Percentiles rank a stretch among this genome's conserved stretches.
These are phyloP conservation scores for Cololabis saira DNA, from an alignment of 2,113 vertebrate species.

Conservation along the genomic window DNA sequence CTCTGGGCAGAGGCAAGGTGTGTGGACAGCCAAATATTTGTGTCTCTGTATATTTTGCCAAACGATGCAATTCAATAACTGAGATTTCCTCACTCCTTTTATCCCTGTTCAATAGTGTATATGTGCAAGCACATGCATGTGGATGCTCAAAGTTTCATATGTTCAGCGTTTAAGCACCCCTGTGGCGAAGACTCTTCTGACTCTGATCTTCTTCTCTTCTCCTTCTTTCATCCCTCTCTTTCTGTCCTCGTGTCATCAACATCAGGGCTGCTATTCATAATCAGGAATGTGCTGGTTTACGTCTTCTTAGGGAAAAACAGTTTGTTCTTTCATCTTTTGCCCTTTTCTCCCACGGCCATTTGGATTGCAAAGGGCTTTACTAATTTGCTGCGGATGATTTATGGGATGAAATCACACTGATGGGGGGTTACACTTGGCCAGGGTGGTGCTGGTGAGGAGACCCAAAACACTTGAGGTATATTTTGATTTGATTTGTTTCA, in stretches of 20 bases:
- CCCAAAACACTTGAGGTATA: too few species aligned
- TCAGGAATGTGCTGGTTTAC: slow-evolving; percentile 43
- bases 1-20: slow-evolving; percentile 11
- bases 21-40: neutral
- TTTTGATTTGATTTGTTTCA: too few species aligned
- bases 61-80: neutral
- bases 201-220: slow-evolving; percentile 44
- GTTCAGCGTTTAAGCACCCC: slow-evolving; percentile 23
- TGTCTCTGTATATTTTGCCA: neutral
- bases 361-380: slow-evolving; percentile 25
- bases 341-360: slow-evolving; percentile 29
- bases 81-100: slow-evolving; percentile 1
- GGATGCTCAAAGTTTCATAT: slow-evolving; percentile 16
- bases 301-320: slow-evolving; percentile 7
- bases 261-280: slow-evolving; percentile 54
- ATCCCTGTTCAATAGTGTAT: neutral
- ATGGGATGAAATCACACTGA: slow-evolving; percentile 8
- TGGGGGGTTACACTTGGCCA: neutral
- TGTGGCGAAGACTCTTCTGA: slow-evolving; percentile 49
- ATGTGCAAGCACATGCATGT: slow-evolving; percentile 35
- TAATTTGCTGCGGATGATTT: slow-evolving; percentile 31
- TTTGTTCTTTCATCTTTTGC: slow-evolving; percentile 50
- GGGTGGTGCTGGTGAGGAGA: too few species aligned
- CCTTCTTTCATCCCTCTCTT: slow-evolving; percentile 38
- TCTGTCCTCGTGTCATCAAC: slow-evolving; percentile 37